A percentile compares a stretch with the other conserved stretches of the same genome.
Evolutionary conservation across 1,140 invertebrate species (phyloP).

Genomic region (Atta texana): DNA sequence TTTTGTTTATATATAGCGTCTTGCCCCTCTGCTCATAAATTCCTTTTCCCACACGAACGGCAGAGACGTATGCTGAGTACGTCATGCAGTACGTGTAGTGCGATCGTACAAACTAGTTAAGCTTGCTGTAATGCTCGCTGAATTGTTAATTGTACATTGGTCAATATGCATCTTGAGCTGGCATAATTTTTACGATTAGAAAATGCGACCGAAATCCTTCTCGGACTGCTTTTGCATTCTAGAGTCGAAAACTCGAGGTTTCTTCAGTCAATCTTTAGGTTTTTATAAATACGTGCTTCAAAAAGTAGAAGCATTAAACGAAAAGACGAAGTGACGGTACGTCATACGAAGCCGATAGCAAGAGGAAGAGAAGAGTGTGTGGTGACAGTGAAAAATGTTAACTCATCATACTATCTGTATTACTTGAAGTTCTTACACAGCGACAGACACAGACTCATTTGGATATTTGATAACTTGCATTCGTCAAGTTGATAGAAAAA

Average conservation of each 20-base stretch:
- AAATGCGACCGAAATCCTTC: slow-evolving; percentile 17
- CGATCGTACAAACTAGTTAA: slow-evolving; percentile 38
- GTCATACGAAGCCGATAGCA: background rate
- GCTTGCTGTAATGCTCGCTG: slow-evolving; percentile 22
- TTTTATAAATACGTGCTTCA: slow-evolving; percentile 14
- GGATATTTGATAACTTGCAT: background rate
- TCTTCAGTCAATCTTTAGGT: background rate
- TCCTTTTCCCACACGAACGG: slow-evolving; percentile 6
- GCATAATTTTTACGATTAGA: background rate
- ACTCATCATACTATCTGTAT: background rate
- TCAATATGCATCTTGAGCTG: slow-evolving; percentile 2
- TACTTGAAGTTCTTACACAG: slow-evolving; percentile 4
- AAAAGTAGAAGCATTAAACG: background rate
- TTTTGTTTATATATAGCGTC: slow-evolving; percentile 2
- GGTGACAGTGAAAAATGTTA: slow-evolving; percentile 14
- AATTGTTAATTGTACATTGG: background rate
- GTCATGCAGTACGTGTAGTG: slow-evolving; percentile 46
- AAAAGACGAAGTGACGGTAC: background rate
- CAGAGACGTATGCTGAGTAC: slow-evolving; percentile 9
- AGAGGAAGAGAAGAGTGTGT: background rate
- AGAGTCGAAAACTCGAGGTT: slow-evolving; percentile 6
- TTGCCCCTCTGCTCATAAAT: slow-evolving; percentile 34
- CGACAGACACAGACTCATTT: background rate
- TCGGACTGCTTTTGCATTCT: slow-evolving; percentile 1
- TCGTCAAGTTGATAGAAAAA: background rate